Percentiles rank a stretch among this genome's conserved stretches.
Conservation (phyloP, 2,113 vertebrate species). For the Microtus richardsoni region DNA sequence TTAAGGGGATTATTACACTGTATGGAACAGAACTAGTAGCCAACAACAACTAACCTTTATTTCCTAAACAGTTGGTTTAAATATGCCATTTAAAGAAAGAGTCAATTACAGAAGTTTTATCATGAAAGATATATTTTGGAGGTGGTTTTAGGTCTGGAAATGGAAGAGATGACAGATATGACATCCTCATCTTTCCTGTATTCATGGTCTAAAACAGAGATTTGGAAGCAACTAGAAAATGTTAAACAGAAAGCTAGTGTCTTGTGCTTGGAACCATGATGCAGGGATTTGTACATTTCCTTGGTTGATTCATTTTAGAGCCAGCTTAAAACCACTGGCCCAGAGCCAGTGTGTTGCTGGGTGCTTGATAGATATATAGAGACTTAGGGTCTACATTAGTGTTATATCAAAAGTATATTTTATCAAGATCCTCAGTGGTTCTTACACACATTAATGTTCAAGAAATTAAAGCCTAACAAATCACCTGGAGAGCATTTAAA, state of each 20-base stretch:
- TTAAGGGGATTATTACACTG: not conserved
- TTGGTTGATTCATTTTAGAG: not conserved
- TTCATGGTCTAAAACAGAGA: not conserved
- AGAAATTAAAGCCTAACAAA: not conserved
- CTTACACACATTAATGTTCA: not conserved
- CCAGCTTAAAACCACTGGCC: not conserved
- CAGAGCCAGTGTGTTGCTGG: not conserved
- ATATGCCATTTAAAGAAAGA: conserved; percentile 27
- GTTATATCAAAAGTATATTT: not conserved
- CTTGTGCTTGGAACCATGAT: not conserved
- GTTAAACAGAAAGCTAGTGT: not conserved
- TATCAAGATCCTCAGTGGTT: not conserved
- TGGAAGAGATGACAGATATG: conserved; percentile 30
- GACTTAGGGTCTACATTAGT: not conserved
- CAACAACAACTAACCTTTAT: not conserved
- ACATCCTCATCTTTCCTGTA: not conserved
- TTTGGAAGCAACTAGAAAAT: conserved; percentile 1
- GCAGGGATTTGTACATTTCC: not conserved
- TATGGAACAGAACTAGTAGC: conserved; percentile 1
- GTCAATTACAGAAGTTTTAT: conserved; percentile 12
- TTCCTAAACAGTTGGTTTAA: conserved; percentile 4
- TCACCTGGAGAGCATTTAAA: not conserved
- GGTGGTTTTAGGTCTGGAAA: conserved; percentile 10
- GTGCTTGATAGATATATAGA: not conserved
- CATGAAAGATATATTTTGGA: not conserved